phyloP scores from a whole-genome alignment of 1,140 invertebrate species.

The Melanaphis sacchari region DNA sequence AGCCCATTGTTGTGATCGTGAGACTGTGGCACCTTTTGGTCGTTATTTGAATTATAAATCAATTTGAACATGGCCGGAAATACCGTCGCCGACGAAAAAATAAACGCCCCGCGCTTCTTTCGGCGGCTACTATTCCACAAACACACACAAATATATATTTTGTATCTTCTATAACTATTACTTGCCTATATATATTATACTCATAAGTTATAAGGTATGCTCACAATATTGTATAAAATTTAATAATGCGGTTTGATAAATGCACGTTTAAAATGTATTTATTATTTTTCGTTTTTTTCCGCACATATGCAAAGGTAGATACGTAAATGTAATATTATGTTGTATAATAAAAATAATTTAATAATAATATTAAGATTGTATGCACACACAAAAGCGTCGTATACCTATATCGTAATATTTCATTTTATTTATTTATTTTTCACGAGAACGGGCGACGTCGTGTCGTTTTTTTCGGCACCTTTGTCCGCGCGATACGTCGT shows the following conservation, averaged over 20 bases:
- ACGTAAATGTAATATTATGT: background rate
- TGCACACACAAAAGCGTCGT: background rate
- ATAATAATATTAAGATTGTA: background rate
- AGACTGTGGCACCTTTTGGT: constrained; percentile 57
- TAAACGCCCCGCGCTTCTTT: constrained; percentile 34
- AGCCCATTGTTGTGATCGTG: constrained; percentile 56
- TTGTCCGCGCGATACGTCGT: constrained; percentile 31
- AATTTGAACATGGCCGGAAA: constrained; percentile 53
- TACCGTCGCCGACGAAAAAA: constrained; percentile 52
- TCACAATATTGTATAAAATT: background rate
- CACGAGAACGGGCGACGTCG: background rate
- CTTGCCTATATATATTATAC: background rate
- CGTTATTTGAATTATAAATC: constrained; percentile 57
- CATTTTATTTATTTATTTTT: constrained; percentile 8
- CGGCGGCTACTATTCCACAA: constrained; percentile 3
- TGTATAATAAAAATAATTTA: background rate
- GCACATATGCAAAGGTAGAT: background rate
- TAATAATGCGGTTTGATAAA: too few relatives aligned
- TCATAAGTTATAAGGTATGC: background rate
- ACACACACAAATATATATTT: background rate
- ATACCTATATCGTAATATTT: background rate
- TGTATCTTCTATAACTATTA: background rate
- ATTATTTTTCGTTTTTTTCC: background rate
- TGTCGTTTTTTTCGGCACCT: constrained; percentile 40
- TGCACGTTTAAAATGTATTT: background rate